Evolutionary conservation across 2,797 vertebrate genomes (phyloP).

Genomic region (Allobates femoralis): DNA sequence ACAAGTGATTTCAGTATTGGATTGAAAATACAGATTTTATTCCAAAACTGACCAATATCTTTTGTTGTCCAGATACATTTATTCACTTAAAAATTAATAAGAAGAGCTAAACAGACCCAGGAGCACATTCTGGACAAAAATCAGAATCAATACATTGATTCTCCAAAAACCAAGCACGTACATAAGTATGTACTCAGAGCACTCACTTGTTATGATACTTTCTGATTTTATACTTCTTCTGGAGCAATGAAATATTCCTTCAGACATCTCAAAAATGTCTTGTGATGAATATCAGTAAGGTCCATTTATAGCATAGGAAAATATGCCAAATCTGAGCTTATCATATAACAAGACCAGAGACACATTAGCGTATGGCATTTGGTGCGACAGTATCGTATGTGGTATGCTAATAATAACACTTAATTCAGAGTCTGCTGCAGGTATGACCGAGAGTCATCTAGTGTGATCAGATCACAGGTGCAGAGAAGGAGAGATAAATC

Average conservation of each 20-base stretch:
- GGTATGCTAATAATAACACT: no score
- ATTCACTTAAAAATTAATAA: slow-evolving; percentile 49
- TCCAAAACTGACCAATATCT: slow-evolving; percentile 34
- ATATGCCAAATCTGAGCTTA: background rate
- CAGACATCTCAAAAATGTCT: background rate
- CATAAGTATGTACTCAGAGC: background rate
- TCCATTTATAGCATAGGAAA: background rate
- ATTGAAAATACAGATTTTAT: slow-evolving; percentile 30
- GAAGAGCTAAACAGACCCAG: slow-evolving; percentile 40
- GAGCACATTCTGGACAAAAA: slow-evolving; percentile 32
- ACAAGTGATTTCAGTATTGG: slow-evolving; percentile 14
- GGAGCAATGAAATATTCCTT: background rate
- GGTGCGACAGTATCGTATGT: no score
- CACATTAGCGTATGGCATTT: no score
- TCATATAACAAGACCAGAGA: no score
- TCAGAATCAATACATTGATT: slow-evolving; percentile 42
- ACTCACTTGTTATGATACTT: background rate
- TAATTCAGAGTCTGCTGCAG: no score
- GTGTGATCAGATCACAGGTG: no score
- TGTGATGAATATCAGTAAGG: background rate
- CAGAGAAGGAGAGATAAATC: no score
- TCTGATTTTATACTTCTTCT: background rate
- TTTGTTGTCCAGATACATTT: slow-evolving; percentile 35
- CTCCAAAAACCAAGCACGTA: background rate
- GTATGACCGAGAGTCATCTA: no score